phyloP scores from a whole-genome alignment of 2,113 vertebrate genomes.

The Saguinus imperator region DNA sequence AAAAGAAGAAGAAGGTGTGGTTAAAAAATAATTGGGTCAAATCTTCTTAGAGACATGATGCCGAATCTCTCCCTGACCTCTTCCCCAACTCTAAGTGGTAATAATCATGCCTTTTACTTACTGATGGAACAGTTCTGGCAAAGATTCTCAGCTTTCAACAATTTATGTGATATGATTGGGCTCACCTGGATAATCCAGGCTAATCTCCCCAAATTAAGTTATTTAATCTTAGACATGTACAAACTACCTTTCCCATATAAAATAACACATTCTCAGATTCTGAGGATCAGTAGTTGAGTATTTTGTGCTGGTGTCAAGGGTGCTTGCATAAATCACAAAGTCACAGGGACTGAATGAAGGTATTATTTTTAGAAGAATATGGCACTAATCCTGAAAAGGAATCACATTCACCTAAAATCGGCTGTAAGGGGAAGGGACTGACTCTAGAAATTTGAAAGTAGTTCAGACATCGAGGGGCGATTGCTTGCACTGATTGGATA shows the following conservation, averaged over 20 bases:
- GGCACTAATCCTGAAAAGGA: background rate
- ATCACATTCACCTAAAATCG: background rate
- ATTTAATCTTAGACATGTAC: background rate
- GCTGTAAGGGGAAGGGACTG: background rate
- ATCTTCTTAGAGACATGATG: background rate
- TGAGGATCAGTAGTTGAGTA: background rate
- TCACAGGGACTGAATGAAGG: background rate
- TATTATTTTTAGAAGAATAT: background rate
- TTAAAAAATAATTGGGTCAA: background rate
- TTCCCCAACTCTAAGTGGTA: background rate
- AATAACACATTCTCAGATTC: background rate
- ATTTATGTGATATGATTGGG: background rate
- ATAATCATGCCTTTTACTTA: background rate
- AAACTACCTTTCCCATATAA: background rate
- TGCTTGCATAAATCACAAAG: background rate
- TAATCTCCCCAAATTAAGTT: background rate
- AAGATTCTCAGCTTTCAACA: background rate
- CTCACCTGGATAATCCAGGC: background rate
- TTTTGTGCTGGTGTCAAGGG: background rate
- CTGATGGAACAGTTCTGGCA: background rate
- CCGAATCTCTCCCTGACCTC: background rate
- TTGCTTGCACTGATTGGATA: background rate
- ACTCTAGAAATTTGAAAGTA: background rate
- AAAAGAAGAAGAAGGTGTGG: background rate
- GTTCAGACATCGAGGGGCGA: background rate